Percentiles rank a stretch among this genome's conserved stretches.
Conservation (phyloP, 92 coral and sea anemone genomes). For the Palythoa grandis region DNA sequence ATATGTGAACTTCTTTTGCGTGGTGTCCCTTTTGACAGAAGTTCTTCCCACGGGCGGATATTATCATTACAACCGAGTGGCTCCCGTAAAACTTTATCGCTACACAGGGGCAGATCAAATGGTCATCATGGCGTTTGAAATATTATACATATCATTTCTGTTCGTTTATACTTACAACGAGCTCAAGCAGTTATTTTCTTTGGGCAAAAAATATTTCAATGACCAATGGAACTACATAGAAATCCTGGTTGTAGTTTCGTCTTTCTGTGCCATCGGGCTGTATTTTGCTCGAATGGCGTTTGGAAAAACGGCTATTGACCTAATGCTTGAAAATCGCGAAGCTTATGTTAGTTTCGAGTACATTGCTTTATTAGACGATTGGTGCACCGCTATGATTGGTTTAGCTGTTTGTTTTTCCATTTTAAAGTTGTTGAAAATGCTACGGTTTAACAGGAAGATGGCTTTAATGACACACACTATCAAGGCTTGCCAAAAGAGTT, state of each 20-base stretch:
- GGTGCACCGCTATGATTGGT: slow-evolving; percentile 68
- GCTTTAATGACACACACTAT: slow-evolving; percentile 70
- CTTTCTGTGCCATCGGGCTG: slow-evolving; percentile 81
- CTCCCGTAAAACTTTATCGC: slow-evolving; percentile 77
- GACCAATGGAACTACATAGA: slow-evolving; percentile 88
- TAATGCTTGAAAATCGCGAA: slow-evolving; percentile 71
- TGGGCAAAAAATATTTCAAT: slow-evolving; percentile 73
- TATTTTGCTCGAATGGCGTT: slow-evolving; percentile 80
- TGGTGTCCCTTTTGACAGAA: slow-evolving; percentile 75
- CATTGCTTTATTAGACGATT: slow-evolving; percentile 72
- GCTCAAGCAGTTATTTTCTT: slow-evolving; percentile 65
- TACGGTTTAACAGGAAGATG: slow-evolving; percentile 86
- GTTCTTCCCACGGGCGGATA: slow-evolving; percentile 86
- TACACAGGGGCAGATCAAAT: slow-evolving; percentile 75
- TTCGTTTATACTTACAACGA: slow-evolving; percentile 79
- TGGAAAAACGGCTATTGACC: slow-evolving; percentile 61
- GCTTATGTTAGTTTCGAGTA: slow-evolving; percentile 80
- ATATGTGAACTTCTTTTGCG: slow-evolving; percentile 77
- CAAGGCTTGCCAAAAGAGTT: slow-evolving; percentile 62
- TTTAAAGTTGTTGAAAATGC: slow-evolving; percentile 73
- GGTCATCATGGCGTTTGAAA: slow-evolving; percentile 80
- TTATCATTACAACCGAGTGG: slow-evolving; percentile 68
- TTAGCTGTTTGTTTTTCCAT: slow-evolving; percentile 76
- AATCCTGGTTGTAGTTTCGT: slow-evolving; percentile 63
- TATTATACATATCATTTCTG: slow-evolving; percentile 67